phyloP scores from a whole-genome alignment of 2,888 invertebrate species.

The Oscheius onirici region DNA sequence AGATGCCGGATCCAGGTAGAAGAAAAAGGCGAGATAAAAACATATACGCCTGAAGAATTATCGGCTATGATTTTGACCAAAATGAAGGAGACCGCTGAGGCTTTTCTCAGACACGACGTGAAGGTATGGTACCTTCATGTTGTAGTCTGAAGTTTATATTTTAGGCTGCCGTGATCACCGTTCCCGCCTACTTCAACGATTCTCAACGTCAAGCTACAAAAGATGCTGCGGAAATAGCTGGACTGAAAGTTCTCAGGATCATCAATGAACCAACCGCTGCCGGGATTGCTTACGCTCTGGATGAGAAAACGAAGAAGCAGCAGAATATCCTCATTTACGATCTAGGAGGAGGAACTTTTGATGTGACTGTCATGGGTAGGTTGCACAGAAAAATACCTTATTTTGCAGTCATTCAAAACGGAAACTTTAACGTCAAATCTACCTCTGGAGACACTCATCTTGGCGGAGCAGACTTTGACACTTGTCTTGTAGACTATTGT shows the following conservation, averaged over 20 bases:
- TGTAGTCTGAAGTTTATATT: too few species aligned
- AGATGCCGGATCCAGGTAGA: constrained; percentile 76
- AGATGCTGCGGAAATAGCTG: constrained; percentile 36
- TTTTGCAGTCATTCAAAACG: too few species aligned
- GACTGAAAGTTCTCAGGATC: constrained; percentile 33
- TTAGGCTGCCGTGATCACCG: constrained; percentile 84
- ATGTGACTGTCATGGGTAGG: constrained; percentile 49
- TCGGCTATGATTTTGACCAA: too few species aligned
- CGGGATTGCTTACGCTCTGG: constrained; percentile 83
- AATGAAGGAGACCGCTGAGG: too few species aligned
- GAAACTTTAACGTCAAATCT: too few species aligned
- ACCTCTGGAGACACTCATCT: too few species aligned
- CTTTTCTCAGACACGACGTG: too few species aligned
- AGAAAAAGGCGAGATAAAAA: constrained; percentile 77
- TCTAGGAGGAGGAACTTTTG: constrained; percentile 76
- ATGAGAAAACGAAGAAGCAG: constrained; percentile 57
- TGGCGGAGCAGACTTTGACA: too few species aligned
- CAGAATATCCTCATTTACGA: constrained; percentile 66
- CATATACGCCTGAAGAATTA: too few species aligned
- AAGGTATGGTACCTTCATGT: too few species aligned
- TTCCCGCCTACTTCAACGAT: constrained; percentile 83
- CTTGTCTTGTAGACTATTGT: too few species aligned
- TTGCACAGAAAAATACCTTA: too few species aligned
- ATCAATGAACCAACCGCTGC: constrained; percentile 76
- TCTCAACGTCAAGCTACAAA: constrained; percentile 75